Conservation (phyloP, 1,140 invertebrate species). For the Periplaneta americana region DNA sequence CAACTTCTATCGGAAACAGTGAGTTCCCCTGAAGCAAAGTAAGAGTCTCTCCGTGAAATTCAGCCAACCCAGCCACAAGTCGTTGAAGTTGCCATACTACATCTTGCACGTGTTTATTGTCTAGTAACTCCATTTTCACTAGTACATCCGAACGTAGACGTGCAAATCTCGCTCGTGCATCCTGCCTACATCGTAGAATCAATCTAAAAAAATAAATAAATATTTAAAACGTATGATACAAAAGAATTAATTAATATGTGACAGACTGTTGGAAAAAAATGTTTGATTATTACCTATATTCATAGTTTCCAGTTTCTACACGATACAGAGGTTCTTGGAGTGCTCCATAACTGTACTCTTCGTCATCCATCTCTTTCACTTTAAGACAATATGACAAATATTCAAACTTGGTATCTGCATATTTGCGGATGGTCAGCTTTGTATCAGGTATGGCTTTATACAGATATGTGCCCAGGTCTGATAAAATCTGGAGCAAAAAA, state of each 20-base stretch:
- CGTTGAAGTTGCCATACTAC: slow-evolving; percentile 79
- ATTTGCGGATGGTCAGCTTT: slow-evolving; percentile 93
- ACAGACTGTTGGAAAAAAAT: background rate
- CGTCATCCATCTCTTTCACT: slow-evolving; percentile 97
- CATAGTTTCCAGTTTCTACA: slow-evolving; percentile 98
- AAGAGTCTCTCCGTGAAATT: slow-evolving; percentile 39
- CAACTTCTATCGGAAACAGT: slow-evolving; percentile 95
- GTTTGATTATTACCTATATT: slow-evolving; percentile 67
- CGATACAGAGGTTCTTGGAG: slow-evolving; percentile 96
- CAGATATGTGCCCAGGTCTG: slow-evolving; percentile 92
- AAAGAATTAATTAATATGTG: no score
- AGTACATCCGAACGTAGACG: slow-evolving; percentile 90
- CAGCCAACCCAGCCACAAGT: slow-evolving; percentile 69
- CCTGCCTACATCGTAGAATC: slow-evolving; percentile 90
- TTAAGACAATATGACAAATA: slow-evolving; percentile 98
- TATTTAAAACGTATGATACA: background rate
- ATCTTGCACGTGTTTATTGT: slow-evolving; percentile 96
- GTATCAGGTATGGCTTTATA: slow-evolving; percentile 98
- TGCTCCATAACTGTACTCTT: slow-evolving; percentile 89
- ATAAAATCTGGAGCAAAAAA: slow-evolving; percentile 62
- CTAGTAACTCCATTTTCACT: slow-evolving; percentile 93
- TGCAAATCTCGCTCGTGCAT: slow-evolving; percentile 86
- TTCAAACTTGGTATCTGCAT: slow-evolving; percentile 97
- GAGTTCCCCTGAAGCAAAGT: slow-evolving; percentile 66
- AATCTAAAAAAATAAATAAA: slow-evolving; percentile 48